Percentiles rank a stretch among this genome's conserved stretches.
phyloP scores from a whole-genome alignment of 2,113 vertebrate species.

The Sapajus apella region DNA sequence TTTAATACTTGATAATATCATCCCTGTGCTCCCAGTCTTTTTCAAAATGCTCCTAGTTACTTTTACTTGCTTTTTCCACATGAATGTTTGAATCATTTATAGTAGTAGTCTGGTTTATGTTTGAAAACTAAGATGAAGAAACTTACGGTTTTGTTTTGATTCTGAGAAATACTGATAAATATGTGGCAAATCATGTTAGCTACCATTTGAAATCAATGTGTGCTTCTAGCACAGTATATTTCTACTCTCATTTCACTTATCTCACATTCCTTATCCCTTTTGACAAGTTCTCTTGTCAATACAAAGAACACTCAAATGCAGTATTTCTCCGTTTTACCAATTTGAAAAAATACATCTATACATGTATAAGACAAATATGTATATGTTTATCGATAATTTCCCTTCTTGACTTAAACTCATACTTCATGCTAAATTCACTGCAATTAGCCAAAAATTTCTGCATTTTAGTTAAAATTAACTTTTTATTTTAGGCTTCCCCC shows the following conservation, averaged over 20 bases:
- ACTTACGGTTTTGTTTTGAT: not conserved
- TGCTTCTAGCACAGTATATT: not conserved
- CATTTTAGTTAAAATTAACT: constrained; percentile 38
- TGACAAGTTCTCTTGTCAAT: not conserved
- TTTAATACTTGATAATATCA: not conserved
- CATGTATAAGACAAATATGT: not conserved
- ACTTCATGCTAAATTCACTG: not conserved
- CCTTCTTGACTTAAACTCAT: not conserved
- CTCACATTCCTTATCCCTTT: not conserved
- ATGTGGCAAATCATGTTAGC: not conserved
- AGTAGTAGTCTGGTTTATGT: not conserved
- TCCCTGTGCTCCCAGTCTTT: not conserved
- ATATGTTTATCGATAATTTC: not conserved
- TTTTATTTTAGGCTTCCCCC: not conserved
- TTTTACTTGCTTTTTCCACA: not conserved
- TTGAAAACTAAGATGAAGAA: not conserved
- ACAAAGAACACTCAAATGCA: not conserved
- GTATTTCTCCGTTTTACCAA: not conserved
- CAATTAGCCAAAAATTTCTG: not conserved
- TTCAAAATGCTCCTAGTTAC: not conserved
- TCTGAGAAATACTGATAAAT: not conserved
- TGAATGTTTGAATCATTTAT: not conserved
- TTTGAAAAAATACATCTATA: not conserved
- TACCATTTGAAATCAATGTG: not conserved
- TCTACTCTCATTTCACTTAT: not conserved